Percentiles rank a stretch among this genome's conserved stretches.
Evolutionary conservation across 2,797 vertebrate genomes (phyloP).

Genomic region (Etheostoma nigrum): DNA sequence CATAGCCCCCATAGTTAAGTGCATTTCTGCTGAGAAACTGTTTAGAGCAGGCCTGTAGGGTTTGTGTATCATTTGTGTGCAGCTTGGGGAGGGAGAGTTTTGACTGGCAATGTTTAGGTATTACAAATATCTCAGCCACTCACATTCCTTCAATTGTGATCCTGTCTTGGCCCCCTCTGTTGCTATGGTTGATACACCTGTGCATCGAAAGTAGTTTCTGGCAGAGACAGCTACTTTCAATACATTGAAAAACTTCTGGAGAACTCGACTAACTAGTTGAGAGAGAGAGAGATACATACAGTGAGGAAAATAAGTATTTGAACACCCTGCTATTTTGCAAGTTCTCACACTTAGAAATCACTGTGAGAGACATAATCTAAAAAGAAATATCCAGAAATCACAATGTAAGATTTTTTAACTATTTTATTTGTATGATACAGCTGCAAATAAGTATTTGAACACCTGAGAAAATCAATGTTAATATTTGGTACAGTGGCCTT

Average conservation of each 20-base stretch:
- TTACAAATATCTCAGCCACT: conserved; percentile 83
- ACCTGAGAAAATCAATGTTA: too few species aligned
- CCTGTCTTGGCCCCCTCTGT: conserved; percentile 63
- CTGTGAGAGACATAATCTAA: too few species aligned
- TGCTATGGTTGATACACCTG: conserved; percentile 80
- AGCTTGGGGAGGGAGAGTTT: conserved; percentile 76
- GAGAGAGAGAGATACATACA: too few species aligned
- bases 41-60: conserved; percentile 65
- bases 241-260: conserved; percentile 7
- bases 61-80: conserved; percentile 75
- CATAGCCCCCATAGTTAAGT: conserved; percentile 40
- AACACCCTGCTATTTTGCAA: too few species aligned
- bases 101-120: conserved; percentile 83
- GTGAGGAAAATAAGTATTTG: too few species aligned
- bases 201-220: conserved; percentile 58
- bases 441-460: too few species aligned
- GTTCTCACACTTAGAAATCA: too few species aligned
- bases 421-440: too few species aligned
- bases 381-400: too few species aligned
- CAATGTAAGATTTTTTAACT: too few species aligned
- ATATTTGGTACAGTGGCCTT: too few species aligned
- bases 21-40: conserved; percentile 59
- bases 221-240: conserved; percentile 43
- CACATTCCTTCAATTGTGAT: conserved; percentile 76
- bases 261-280: conserved; percentile 9